Base-by-base conservation (phyloP, 2,888 invertebrate species). In the Nipponacmea schrenckii region DNA sequence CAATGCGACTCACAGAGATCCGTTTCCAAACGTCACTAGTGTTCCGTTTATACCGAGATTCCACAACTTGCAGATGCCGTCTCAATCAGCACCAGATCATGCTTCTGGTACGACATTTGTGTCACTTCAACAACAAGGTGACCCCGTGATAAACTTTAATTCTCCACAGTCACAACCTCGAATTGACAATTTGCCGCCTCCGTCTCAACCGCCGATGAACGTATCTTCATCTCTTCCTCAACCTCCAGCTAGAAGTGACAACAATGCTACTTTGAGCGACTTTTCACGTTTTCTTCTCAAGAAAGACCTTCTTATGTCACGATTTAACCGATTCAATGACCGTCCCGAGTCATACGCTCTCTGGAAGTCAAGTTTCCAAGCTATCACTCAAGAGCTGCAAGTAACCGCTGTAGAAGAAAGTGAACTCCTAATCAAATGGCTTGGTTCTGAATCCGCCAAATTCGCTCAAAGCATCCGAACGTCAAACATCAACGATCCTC, bases 401-500 rank as follows among this genome's bases (percentile, higher is more conserved):
- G 67, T 67, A 15, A 67, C 71, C n/a, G 66, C 69, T 26, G 48
- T 46, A 48, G 71, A 74, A 15, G 74, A 74, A 45, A 17, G 71
- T 27, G 74, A 74, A 39, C 67, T 74, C 26, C 45, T 74, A 14
- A 56, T 68, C 10, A 74, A 72, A 24, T 74, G 69, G 71, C 64
- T 74, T 12, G 74, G 74, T 62, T 45, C 67, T 1, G 69, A 71
- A 65, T 74, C 74, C 3, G 39, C 31, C 8, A 64, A 50, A 31
- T 62, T 65, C 64, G 71, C 74, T 24, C 24, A 44, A 8, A 74
- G 74, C 44, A 74, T 74, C n/a, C 67, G 69, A 46, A 48, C 74
- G 10, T 63, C 74, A 24, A 74, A 71, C 39, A 12, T 71, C 17
- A 50, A 69, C 31, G 27, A 74, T 62, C 70, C 72, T 2, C 24